phyloP scores from a whole-genome alignment of 2,888 invertebrate genomes.

The Watsonalla cultraria region DNA sequence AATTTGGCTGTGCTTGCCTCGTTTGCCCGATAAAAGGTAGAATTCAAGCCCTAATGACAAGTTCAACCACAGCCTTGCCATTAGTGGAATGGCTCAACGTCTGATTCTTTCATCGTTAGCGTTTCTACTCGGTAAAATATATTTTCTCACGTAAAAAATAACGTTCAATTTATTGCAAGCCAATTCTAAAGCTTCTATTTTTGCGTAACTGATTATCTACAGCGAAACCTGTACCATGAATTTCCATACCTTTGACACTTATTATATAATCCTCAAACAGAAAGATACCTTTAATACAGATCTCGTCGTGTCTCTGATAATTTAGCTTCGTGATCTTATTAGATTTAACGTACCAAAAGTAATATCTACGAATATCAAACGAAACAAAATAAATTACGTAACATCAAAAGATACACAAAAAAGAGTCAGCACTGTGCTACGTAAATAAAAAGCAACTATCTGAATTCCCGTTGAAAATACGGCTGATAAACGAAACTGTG shows the following conservation, averaged over 20 bases:
- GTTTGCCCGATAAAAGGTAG: slow-evolving; percentile 37
- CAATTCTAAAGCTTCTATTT: slow-evolving; percentile 3
- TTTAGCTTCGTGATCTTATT: no score
- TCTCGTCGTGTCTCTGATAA: no score
- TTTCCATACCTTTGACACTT: no score
- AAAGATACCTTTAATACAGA: no score
- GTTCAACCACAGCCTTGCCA: slow-evolving; percentile 40
- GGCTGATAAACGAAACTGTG: slow-evolving; percentile 35
- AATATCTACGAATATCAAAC: no score
- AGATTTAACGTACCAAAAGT: no score
- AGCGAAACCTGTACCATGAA: no score
- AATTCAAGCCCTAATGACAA: slow-evolving; percentile 44
- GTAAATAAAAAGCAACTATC: slow-evolving; percentile 11
- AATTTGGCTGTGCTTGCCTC: slow-evolving; percentile 10
- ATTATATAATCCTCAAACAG: no score
- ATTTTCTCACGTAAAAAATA: slow-evolving; percentile 7
- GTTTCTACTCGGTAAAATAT: slow-evolving; percentile 23
- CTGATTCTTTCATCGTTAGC: slow-evolving; percentile 38
- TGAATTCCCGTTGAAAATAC: slow-evolving; percentile 27
- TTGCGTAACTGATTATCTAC: background rate
- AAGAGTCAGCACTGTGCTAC: background rate
- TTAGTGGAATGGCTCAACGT: slow-evolving; percentile 39
- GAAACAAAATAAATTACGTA: no score
- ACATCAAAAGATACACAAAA: no score
- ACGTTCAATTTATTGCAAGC: slow-evolving; percentile 11